Conservation (phyloP, 2,797 vertebrate species). For the Muscicapa comitata region DNA sequence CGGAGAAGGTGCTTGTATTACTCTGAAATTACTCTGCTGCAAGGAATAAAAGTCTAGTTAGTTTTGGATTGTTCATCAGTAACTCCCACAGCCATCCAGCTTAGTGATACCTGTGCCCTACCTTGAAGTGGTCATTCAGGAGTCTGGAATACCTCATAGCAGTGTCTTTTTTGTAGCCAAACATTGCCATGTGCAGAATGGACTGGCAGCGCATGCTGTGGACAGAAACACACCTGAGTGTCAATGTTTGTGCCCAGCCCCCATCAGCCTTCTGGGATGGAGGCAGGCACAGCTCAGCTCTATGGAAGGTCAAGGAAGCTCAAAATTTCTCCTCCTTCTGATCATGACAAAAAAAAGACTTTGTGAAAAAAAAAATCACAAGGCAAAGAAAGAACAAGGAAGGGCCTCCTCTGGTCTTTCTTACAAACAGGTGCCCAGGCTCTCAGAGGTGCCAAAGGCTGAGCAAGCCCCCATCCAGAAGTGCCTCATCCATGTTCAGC, state of each 20-base stretch:
- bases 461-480: neutral
- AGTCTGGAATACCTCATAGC: conserved; percentile 90
- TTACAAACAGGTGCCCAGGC: neutral
- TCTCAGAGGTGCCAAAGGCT: neutral
- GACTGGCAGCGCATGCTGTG: conserved; percentile 91
- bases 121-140: conserved; percentile 89
- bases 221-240: neutral
- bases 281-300: neutral
- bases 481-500: neutral
- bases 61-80: neutral
- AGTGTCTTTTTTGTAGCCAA: conserved; percentile 87
- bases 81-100: neutral
- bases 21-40: conserved; percentile 79
- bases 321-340: neutral
- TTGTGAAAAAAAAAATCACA: neutral
- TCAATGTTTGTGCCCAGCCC: neutral
- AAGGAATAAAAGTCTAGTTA: conserved; percentile 28
- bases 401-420: neutral
- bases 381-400: neutral
- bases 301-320: neutral
- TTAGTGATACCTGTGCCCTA: neutral
- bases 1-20: conserved; percentile 76
- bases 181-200: conserved; percentile 92
- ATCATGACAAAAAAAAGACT: neutral
- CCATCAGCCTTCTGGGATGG: neutral